phyloP scores from a whole-genome alignment of 2,797 vertebrate genomes.

The Myoxocephalus aenaeus region DNA sequence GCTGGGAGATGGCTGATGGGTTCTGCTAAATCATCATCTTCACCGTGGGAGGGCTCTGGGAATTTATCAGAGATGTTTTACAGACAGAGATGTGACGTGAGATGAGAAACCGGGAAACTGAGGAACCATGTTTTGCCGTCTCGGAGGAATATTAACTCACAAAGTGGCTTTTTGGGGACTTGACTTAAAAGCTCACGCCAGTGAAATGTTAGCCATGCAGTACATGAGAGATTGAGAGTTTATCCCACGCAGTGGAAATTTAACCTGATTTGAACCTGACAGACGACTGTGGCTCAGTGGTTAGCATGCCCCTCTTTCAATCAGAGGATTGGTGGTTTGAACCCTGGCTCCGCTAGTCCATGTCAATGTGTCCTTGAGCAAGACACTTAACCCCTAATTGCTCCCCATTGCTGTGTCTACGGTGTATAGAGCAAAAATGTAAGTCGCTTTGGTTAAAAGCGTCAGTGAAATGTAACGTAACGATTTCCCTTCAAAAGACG shows the following conservation, averaged over 20 bases:
- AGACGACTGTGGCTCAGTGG: too few relatives aligned
- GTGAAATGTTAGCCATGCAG: neutral
- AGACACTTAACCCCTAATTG: too few relatives aligned
- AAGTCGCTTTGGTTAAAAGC: too few relatives aligned
- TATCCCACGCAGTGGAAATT: neutral
- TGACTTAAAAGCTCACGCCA: constrained; percentile 5
- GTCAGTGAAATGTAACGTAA: too few relatives aligned
- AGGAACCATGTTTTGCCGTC: neutral
- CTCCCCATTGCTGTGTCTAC: too few relatives aligned
- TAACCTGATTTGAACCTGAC: too few relatives aligned
- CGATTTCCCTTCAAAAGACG: neutral
- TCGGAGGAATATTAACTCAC: neutral
- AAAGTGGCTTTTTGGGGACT: neutral
- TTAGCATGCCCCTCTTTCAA: too few relatives aligned
- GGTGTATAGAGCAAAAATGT: too few relatives aligned
- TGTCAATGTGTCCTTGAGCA: too few relatives aligned
- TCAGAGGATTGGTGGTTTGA: too few relatives aligned
- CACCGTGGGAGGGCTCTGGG: neutral
- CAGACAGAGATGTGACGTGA: neutral
- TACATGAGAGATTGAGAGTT: neutral
- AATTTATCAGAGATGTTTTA: constrained; percentile 26
- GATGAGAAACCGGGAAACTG: neutral
- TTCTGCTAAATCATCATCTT: constrained; percentile 44
- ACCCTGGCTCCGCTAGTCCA: too few relatives aligned
- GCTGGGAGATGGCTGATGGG: neutral